A percentile compares a stretch with the other conserved stretches of the same genome.
Conservation (phyloP, 2,113 vertebrate species). For the Dicrurus megarhynchus region DNA sequence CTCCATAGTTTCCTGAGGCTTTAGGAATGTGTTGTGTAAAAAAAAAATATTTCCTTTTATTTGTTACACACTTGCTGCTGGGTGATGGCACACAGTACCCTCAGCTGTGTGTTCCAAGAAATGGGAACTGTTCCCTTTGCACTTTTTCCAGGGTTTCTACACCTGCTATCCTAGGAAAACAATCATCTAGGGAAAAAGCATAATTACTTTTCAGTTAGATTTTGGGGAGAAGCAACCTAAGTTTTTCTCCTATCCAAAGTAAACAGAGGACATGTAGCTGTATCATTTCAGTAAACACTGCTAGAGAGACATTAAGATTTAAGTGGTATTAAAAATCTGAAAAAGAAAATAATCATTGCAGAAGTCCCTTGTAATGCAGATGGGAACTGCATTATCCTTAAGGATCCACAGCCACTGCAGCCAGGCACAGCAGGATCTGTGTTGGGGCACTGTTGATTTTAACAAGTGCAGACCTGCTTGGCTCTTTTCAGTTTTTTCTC, state of each 20-base stretch:
- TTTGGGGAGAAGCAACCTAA: not conserved
- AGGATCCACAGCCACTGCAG: not conserved
- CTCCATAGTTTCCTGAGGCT: not conserved
- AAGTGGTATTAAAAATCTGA: not conserved
- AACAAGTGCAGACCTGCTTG: conserved; percentile 72
- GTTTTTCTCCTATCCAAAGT: not conserved
- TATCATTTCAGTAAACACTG: not conserved
- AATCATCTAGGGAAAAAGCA: accelerated
- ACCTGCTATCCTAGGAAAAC: not conserved
- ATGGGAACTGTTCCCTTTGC: not conserved
- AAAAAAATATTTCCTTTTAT: not conserved
- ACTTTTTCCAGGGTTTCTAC: not conserved
- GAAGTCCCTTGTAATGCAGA: not conserved
- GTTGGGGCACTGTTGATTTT: not conserved
- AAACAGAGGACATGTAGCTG: not conserved
- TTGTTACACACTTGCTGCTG: not conserved
- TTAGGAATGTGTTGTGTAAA: not conserved
- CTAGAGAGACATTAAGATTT: not conserved
- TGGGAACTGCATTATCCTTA: not conserved
- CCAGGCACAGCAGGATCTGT: not conserved
- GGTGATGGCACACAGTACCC: not conserved
- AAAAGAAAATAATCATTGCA: not conserved
- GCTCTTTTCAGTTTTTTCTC: conserved; percentile 30
- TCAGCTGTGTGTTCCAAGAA: not conserved
- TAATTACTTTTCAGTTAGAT: not conserved